These are phyloP conservation scores for Myotis lucifugus DNA, from an alignment of 2,113 vertebrate species.

Conservation along the genomic window DNA sequence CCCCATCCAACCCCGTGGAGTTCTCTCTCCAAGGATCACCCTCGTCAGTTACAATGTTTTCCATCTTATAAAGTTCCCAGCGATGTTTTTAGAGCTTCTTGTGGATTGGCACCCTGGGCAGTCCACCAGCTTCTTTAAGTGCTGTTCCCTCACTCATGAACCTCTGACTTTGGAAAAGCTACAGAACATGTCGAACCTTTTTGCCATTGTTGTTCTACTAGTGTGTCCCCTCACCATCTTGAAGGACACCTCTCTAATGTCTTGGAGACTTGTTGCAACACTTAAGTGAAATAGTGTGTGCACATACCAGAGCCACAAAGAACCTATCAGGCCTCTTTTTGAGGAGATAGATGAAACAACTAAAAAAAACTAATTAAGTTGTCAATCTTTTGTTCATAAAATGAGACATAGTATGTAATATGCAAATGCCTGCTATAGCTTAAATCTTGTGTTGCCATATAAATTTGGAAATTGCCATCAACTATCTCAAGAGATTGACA, in stretches of 20 bases:
- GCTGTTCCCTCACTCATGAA: neutral
- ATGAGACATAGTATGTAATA: neutral
- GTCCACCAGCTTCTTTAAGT: neutral
- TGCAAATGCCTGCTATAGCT: neutral
- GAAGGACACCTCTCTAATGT: neutral
- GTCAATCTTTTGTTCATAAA: slow-evolving; percentile 5
- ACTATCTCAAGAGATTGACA: neutral
- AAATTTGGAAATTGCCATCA: neutral
- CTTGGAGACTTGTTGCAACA: neutral
- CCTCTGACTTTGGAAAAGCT: neutral
- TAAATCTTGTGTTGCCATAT: neutral
- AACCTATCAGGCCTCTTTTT: neutral
- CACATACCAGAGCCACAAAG: neutral
- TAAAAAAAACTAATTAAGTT: slow-evolving; percentile 12
- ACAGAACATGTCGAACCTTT: neutral
- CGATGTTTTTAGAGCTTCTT: neutral
- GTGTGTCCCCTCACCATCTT: neutral
- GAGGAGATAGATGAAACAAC: neutral
- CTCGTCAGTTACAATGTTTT: neutral
- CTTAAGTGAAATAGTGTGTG: neutral
- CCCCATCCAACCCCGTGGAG: neutral
- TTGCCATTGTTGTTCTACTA: neutral
- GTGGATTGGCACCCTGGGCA: too few relatives aligned
- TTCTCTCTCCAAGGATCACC: neutral
- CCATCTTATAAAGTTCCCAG: neutral